Base-by-base conservation (phyloP, 2,888 invertebrate genomes). In the Leptopilina myrica region DNA sequence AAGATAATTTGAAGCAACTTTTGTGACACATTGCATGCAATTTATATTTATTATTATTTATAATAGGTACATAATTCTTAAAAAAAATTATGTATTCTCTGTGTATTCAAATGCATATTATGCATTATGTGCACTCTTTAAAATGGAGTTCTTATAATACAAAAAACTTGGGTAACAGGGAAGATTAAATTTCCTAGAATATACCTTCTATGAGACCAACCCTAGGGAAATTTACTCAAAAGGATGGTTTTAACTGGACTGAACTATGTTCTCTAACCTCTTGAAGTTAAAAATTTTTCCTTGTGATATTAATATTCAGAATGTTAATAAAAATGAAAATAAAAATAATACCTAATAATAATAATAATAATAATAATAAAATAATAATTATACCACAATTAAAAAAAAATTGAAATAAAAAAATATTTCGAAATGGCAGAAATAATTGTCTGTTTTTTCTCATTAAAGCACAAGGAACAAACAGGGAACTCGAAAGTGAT, bases 171-270 rank as follows among this genome's bases (percentile, higher is more conserved):
- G 49, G 49, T 49, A 9, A 49, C 49, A 49, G 49, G 11, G 20
- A 56, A 33, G 26, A 69, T 26, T 53, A 69, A 53, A 53, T 69
- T 69, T 69, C 53, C 69, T 14, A 69, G 26, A 53, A 69, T 69
- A 69, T 69, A 53, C 53, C 8, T 49, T 49, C 49, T 12, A 49
- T 69, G 53, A 14, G 26, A 53, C 49, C 14, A 53, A 33, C 49
- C 49, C 69, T 14, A 33, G 69, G 53, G 53, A 69, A 69, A 69
- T 69, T 53, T 69, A 53, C 69, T 69, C 69, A 56, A 69, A 20
- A 53, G 69, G 8, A 14, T 33, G 26, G 69, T 26, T 69, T 53
- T 69, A 53, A 56, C 33, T 56, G 14, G 20, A 56, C 33, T 56
- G 7, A 26, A 26, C 69, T 12, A 53, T 8, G 53, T 14, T 26